phyloP scores from a whole-genome alignment of 2,113 vertebrate species.

The Ramphastos sulfuratus region DNA sequence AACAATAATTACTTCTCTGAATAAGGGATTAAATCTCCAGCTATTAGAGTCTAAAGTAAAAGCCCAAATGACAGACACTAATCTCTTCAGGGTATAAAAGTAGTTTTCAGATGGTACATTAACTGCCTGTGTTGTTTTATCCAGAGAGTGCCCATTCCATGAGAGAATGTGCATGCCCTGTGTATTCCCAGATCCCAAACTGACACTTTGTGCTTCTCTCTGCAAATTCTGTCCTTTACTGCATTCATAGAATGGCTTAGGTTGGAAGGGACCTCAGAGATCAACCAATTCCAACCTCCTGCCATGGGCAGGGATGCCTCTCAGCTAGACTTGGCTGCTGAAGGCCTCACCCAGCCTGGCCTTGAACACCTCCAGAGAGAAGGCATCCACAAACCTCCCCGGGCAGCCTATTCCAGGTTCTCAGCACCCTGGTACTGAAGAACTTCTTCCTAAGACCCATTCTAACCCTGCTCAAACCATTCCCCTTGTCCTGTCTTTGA shows the following conservation, averaged over 20 bases:
- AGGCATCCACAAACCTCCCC: too few species aligned
- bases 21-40: constrained; percentile 39
- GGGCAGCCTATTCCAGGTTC: too few species aligned
- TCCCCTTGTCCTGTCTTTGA: too few species aligned
- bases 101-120: background rate
- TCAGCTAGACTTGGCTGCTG: too few species aligned
- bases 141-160: background rate
- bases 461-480: too few species aligned
- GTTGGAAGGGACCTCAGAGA: too few species aligned
- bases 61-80: constrained; percentile 27
- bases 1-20: constrained; percentile 48
- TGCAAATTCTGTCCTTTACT: background rate
- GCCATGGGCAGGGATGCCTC: too few species aligned
- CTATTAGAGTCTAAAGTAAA: constrained; percentile 17
- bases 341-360: too few species aligned
- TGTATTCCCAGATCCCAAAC: background rate
- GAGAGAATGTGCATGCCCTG: background rate
- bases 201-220: background rate
- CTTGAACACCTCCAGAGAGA: too few species aligned
- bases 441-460: too few species aligned
- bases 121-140: background rate
- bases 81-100: constrained; percentile 35
- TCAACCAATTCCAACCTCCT: too few species aligned
- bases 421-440: too few species aligned
- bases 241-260: background rate